Evolutionary conservation across 2,797 vertebrate genomes (phyloP), one percentile per base, ranked within the genome.

Genomic region (Pseudochromis fuscus): DNA sequence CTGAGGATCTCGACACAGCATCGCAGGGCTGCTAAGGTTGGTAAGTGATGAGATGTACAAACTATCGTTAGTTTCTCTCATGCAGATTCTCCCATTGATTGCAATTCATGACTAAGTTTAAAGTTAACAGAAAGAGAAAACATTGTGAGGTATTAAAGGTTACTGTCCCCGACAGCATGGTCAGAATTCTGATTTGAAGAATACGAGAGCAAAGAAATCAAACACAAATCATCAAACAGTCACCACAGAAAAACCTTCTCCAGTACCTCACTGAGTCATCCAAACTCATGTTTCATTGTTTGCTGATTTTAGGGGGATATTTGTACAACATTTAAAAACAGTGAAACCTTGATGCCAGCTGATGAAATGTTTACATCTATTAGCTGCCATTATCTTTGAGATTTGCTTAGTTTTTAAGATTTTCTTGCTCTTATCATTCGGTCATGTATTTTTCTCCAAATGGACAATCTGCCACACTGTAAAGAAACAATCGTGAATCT

Each of bases 81-180:
- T 70, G 86, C 73, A 83, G 77, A 76, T 53, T 52, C 83, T 76
- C 75, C 80, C 60, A 61, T 74, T 83, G 68, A 86, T 83, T 89
- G 83, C 72, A 79, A 88, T 70, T 81, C 33, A 59, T 65, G 66
- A 80, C 78, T 72, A 28, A 79, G 87, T 75, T 81, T 50, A 76
- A 59, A 57, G 70, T 77, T 55, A 83, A 86, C 71, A 87, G 67
- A 88, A 78, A 76, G 42, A 84, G 67, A 83, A 67, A 89, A 86
- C 75, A 81, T 73, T 33, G 88, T 89, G 93, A 94, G 93, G 93
- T 94, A 94, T 92, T 89, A 87, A n/a, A 87, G 87, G 88, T 92
- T 91, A 82, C 86, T 80, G 80, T 88, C 86, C 85, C 79, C 42
- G 72, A 87, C 79, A 74, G 72, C 81, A 37, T 67, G 68, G 70